Evolutionary conservation across 2,888 invertebrate species (phyloP).

Genomic region (Erebia palarica): DNA sequence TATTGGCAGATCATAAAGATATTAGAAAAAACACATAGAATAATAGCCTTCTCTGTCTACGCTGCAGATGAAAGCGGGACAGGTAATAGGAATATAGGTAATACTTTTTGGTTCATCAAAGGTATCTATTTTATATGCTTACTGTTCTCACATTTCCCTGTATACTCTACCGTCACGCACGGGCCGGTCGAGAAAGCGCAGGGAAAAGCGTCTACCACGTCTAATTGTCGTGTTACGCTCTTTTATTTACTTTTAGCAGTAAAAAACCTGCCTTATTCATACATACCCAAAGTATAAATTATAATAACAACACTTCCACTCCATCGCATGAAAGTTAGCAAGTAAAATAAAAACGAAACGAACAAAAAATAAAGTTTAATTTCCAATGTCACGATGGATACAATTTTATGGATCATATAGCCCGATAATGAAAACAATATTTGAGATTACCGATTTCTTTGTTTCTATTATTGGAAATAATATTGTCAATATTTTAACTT

Average conservation of each 20-base stretch:
- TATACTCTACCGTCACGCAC: slow-evolving; percentile 44
- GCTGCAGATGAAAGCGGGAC: neutral
- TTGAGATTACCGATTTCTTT: slow-evolving; percentile 27
- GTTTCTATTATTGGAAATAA: slow-evolving; percentile 3
- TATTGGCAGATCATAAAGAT: no score
- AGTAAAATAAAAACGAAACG: neutral
- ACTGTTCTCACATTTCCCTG: slow-evolving; percentile 42
- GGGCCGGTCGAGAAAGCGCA: slow-evolving; percentile 43
- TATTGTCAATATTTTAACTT: slow-evolving; percentile 1
- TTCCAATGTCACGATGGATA: neutral
- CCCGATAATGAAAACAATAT: slow-evolving; percentile 33
- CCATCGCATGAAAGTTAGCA: neutral
- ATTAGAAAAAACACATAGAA: no score
- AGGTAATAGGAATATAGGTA: neutral
- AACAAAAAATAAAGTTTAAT: neutral
- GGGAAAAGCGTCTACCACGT: slow-evolving; percentile 26
- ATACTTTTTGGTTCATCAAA: no score
- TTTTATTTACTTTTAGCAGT: slow-evolving; percentile 15
- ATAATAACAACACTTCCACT: neutral
- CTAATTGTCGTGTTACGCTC: slow-evolving; percentile 27
- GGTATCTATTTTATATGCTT: no score
- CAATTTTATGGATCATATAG: slow-evolving; percentile 32
- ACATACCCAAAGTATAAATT: neutral
- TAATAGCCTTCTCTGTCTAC: no score
- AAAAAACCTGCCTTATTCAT: slow-evolving; percentile 7